Evolutionary conservation across 2,113 vertebrate species (phyloP).

Genomic region (rabbit (Oryctolagus cuniculus)): mOryCun1.1 NC_091438.1:100070001-100070500

Average conservation of each 20-base stretch:
- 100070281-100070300: background rate
- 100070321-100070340: background rate
- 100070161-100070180: background rate
- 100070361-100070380: background rate
- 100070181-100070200: background rate
- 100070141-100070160: background rate
- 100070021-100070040: no score
- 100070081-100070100: no score
- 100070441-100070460: conserved; percentile 25
- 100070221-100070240: background rate
- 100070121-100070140: conserved; percentile 12
- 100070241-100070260: background rate
- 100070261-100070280: background rate
- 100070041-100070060: no score
- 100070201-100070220: background rate
- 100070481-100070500: background rate
- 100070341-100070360: background rate
- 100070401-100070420: background rate
- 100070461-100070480: background rate
- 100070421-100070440: background rate
- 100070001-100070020: no score
- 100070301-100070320: background rate
- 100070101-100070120: background rate
- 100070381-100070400: background rate
- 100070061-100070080: no score